phyloP scores from a whole-genome alignment of 92 coral and sea anemone species.

The Nematostella vectensis region DNA sequence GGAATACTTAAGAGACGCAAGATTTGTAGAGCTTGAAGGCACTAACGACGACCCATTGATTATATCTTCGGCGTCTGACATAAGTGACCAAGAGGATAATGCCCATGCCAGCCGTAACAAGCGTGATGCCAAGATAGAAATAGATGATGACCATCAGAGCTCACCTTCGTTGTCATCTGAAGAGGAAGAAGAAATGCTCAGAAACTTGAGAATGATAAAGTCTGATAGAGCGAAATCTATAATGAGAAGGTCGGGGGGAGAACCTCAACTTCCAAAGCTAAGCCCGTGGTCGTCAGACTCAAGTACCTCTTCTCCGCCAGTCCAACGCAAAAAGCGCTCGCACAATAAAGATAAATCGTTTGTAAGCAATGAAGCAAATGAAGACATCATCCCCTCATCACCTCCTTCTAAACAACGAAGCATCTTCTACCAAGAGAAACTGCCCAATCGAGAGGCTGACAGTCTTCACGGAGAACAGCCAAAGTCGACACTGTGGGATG shows the following conservation, averaged over 20 bases:
- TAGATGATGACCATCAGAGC: neutral
- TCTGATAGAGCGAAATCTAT: slow-evolving; percentile 19
- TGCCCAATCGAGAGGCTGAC: slow-evolving; percentile 4
- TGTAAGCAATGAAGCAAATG: neutral
- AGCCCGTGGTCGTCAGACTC: neutral
- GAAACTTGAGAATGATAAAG: slow-evolving; percentile 4
- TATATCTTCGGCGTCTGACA: neutral
- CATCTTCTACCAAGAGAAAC: slow-evolving; percentile 1
- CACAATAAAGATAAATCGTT: neutral
- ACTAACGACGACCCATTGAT: neutral
- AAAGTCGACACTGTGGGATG: slow-evolving; percentile 6
- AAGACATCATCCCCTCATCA: slow-evolving; percentile 2
- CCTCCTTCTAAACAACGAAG: neutral
- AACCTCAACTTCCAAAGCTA: neutral
- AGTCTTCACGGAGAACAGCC: slow-evolving; percentile 21
- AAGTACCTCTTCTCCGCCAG: neutral
- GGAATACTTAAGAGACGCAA: slow-evolving; percentile 7
- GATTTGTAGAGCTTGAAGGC: slow-evolving; percentile 8
- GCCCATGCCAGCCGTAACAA: neutral
- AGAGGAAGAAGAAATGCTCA: slow-evolving; percentile 13
- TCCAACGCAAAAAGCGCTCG: neutral
- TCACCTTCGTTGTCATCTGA: slow-evolving; percentile 11
- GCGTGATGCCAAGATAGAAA: neutral
- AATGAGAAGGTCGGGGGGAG: slow-evolving; percentile 16
- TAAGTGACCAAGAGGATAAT: slow-evolving; percentile 6